A percentile compares a stretch with the other conserved stretches of the same genome.
phyloP scores from a whole-genome alignment of 2,888 invertebrate genomes.

The Eristalis tenax region DNA sequence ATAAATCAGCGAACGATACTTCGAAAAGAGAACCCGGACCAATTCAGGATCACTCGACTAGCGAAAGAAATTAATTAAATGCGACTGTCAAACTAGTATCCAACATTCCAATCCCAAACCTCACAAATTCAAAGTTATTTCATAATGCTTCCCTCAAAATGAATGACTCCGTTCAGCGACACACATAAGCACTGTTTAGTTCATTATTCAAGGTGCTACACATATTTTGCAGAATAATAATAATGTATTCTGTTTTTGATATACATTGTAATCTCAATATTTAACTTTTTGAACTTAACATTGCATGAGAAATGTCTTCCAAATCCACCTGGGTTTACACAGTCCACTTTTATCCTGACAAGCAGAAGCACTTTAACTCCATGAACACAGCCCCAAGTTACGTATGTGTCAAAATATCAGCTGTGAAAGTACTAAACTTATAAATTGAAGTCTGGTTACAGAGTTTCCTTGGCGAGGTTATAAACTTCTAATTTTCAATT shows the following conservation, averaged over 20 bases:
- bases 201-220: no score
- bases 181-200: not conserved
- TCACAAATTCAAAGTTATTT: not conserved
- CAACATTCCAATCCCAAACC: not conserved
- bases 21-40: constrained; percentile 21
- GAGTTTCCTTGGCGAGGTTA: constrained; percentile 53
- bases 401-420: constrained; percentile 34
- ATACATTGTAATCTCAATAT: no score
- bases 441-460: constrained; percentile 57
- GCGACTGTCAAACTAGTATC: constrained; percentile 44
- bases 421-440: constrained; percentile 29
- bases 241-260: no score
- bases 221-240: no score
- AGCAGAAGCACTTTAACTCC: not conserved
- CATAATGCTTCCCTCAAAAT: not conserved
- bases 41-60: constrained; percentile 14
- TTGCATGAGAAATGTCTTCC: no score
- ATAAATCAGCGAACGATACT: constrained; percentile 70
- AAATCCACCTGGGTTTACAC: no score
- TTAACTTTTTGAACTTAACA: no score
- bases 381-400: not conserved
- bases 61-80: constrained; percentile 32
- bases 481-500: constrained; percentile 36
- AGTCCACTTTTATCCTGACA: no score
- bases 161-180: not conserved